phyloP scores from a whole-genome alignment of 2,113 vertebrate genomes.

The Puffinus mauretanicus region DNA sequence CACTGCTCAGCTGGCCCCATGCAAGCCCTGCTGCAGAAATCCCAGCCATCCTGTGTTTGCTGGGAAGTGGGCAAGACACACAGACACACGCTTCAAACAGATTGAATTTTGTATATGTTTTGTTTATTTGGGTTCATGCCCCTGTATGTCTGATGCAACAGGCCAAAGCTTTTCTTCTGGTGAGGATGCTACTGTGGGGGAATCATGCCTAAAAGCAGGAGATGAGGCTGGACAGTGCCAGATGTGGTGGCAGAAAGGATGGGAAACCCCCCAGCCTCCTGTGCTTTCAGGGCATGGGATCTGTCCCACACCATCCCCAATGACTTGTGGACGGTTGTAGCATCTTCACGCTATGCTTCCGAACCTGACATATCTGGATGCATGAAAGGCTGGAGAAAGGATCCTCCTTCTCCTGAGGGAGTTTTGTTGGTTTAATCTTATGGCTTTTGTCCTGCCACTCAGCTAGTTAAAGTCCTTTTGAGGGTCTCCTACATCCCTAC shows the following conservation, averaged over 20 bases:
- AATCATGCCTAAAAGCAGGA: not conserved
- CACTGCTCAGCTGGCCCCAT: not conserved
- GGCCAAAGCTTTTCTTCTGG: not conserved
- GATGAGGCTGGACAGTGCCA: not conserved
- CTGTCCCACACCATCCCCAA: not conserved
- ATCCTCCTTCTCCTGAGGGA: not conserved
- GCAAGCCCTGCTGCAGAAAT: not conserved
- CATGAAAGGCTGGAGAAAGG: not conserved
- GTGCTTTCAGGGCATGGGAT: not conserved
- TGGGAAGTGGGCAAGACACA: not conserved
- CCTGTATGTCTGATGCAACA: not conserved
- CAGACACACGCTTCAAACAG: not conserved
- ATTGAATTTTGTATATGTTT: not conserved
- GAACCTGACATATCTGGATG: rapidly evolving
- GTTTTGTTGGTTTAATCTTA: not conserved
- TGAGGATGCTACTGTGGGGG: not conserved
- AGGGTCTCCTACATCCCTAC: not conserved
- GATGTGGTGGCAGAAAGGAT: not conserved
- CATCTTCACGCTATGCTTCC: not conserved
- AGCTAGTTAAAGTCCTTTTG: not conserved
- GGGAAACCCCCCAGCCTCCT: not conserved
- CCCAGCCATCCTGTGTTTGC: rapidly evolving
- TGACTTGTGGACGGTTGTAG: not conserved
- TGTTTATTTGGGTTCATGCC: not conserved
- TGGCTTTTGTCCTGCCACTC: not conserved